phyloP scores from a whole-genome alignment of 1,140 invertebrate genomes.

The Augochlora pura region DNA sequence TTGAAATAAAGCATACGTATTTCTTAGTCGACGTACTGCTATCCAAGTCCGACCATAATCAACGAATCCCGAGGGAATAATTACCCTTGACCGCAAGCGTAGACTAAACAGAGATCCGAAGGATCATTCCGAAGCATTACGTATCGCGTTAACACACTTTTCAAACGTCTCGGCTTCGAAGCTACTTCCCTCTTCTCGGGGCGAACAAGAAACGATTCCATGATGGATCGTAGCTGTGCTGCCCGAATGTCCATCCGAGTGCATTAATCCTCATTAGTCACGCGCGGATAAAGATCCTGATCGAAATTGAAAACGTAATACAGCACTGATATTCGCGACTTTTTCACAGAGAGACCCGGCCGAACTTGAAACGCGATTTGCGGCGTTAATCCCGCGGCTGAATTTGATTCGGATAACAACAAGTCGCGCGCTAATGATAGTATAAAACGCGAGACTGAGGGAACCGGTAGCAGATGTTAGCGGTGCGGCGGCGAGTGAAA shows the following conservation, averaged over 20 bases:
- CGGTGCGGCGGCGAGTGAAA: constrained; percentile 30
- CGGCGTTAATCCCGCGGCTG: not conserved
- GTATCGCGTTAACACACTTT: too few relatives aligned
- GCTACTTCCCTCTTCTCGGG: too few relatives aligned
- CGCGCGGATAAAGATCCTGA: not conserved
- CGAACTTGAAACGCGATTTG: too few relatives aligned
- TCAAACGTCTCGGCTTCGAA: too few relatives aligned
- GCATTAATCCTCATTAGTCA: not conserved
- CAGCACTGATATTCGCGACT: not conserved
- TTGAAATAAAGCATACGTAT: too few relatives aligned
- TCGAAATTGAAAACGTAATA: not conserved
- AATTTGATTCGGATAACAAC: not conserved
- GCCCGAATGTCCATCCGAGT: not conserved
- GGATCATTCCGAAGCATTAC: too few relatives aligned
- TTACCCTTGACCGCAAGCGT: too few relatives aligned
- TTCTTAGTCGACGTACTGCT: too few relatives aligned
- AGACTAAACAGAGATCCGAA: too few relatives aligned
- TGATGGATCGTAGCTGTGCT: not conserved
- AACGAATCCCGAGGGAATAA: too few relatives aligned
- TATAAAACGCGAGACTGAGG: not conserved
- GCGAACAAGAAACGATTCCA: not conserved
- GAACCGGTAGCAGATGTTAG: constrained; percentile 22
- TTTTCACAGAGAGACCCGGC: not conserved
- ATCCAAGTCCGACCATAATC: too few relatives aligned
- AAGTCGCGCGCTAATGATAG: not conserved